phyloP scores from a whole-genome alignment of 1,140 invertebrate genomes.

The Chironomus striatipennis region DNA sequence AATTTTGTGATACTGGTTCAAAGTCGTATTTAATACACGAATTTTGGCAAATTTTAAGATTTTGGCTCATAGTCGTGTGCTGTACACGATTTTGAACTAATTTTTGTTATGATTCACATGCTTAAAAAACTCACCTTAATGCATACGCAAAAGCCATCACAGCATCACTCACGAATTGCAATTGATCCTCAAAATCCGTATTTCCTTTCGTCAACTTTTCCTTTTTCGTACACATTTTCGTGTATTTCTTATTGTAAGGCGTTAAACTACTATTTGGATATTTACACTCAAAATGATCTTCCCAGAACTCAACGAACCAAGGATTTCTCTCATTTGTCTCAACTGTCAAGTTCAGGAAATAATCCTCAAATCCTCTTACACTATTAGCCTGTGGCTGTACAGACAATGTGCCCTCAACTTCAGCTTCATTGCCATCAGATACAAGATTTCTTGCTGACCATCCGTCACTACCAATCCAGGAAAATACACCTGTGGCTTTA shows the following conservation, averaged over 20 bases:
- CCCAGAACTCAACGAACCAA: conserved; percentile 94
- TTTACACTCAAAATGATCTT: conserved; percentile 77
- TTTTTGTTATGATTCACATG: too few species aligned
- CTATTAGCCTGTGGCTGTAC: conserved; percentile 85
- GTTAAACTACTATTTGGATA: conserved; percentile 68
- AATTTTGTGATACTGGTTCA: too few species aligned
- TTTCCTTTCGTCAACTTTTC: conserved; percentile 63
- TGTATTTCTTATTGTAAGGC: conserved; percentile 71
- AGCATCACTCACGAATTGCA: conserved; percentile 88
- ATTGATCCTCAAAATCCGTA: conserved; percentile 77
- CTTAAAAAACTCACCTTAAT: conserved; percentile 58
- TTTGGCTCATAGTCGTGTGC: too few species aligned
- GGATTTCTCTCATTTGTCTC: conserved; percentile 83
- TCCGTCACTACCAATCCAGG: conserved; percentile 92
- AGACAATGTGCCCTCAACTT: conserved; percentile 81
- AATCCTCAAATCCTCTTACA: conserved; percentile 77
- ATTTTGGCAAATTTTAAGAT: too few species aligned
- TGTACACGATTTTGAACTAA: too few species aligned
- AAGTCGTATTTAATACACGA: too few species aligned
- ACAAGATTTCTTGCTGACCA: conserved; percentile 83
- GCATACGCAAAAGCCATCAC: conserved; percentile 87
- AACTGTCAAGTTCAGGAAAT: conserved; percentile 76
- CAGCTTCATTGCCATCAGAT: conserved; percentile 76
- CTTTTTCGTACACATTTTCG: conserved; percentile 54
- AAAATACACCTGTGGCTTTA: conserved; percentile 83